These are phyloP conservation scores for Phrynocephalus forsythii DNA, from an alignment of 2,797 vertebrate genomes.

Conservation along the genomic window DNA sequence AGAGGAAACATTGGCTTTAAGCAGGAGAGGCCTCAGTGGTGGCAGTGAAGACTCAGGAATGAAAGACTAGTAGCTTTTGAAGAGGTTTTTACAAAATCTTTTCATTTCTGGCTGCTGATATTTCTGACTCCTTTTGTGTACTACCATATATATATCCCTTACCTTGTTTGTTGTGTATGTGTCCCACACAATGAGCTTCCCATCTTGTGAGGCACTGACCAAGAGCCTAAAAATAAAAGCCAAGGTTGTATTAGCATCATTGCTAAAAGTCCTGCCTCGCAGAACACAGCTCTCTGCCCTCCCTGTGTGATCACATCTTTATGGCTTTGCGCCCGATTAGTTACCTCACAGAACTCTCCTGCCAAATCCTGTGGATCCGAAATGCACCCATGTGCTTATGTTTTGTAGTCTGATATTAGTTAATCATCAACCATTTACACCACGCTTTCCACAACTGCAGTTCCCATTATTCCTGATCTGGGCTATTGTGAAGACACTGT, in stretches of 20 bases:
- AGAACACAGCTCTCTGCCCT: neutral
- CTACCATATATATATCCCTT: slow-evolving; percentile 26
- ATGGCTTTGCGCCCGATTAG: fast-evolving
- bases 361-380: neutral
- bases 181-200: slow-evolving; percentile 98
- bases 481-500: no score
- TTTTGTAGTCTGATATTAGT: neutral
- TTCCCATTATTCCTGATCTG: neutral
- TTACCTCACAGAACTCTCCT: neutral
- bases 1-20: neutral
- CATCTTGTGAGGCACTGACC: slow-evolving; percentile 97
- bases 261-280: neutral
- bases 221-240: slow-evolving; percentile 82
- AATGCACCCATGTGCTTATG: neutral
- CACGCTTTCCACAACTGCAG: neutral
- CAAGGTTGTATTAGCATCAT: slow-evolving; percentile 6
- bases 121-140: neutral
- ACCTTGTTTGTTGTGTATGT: slow-evolving; percentile 97
- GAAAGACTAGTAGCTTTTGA: neutral
- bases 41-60: neutral
- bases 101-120: neutral
- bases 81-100: no score
- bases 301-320: neutral
- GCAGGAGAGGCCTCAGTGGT: neutral
- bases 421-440: neutral